These are phyloP conservation scores for Brachionichthys hirsutus DNA, from an alignment of 2,113 vertebrate genomes.

Conservation along the genomic window DNA sequence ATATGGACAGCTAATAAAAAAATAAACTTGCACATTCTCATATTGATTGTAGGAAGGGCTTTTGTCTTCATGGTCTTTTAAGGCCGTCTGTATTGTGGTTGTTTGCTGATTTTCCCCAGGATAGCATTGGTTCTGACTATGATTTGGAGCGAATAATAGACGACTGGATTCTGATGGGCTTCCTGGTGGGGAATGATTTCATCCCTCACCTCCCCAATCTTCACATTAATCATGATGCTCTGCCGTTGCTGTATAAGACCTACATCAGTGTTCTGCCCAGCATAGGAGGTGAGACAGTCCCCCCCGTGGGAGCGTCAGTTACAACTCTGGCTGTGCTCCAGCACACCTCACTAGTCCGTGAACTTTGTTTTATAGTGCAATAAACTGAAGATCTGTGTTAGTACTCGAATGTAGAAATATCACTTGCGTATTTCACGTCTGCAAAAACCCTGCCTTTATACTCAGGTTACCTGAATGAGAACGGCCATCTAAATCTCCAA, in stretches of 20 bases:
- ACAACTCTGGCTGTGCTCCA: too few species aligned
- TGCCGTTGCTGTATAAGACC: conserved; percentile 94
- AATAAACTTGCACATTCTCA: too few species aligned
- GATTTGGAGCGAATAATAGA: conserved; percentile 97
- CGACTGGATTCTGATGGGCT: conserved; percentile 99
- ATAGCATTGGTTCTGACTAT: conserved; percentile 86
- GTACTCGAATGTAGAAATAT: neutral
- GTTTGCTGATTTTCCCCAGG: conserved; percentile 66
- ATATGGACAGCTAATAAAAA: neutral
- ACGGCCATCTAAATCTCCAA: conserved; percentile 89
- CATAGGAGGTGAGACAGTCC: conserved; percentile 83
- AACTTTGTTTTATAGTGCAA: too few species aligned
- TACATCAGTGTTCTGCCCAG: conserved; percentile 90
- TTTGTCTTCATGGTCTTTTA: neutral
- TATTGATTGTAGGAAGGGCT: neutral
- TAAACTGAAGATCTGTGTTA: too few species aligned
- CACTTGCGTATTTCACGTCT: neutral
- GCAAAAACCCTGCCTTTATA: neutral
- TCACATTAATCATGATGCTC: conserved; percentile 96
- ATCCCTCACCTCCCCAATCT: conserved; percentile 99
- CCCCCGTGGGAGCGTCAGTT: too few species aligned
- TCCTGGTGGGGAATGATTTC: conserved; percentile 99
- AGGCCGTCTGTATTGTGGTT: neutral
- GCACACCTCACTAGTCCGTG: too few species aligned
- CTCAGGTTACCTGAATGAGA: conserved; percentile 97